A percentile compares a stretch with the other conserved stretches of the same genome.
Conservation (phyloP, 2,113 vertebrate species). For the Cyprinodon variegatus region DNA sequence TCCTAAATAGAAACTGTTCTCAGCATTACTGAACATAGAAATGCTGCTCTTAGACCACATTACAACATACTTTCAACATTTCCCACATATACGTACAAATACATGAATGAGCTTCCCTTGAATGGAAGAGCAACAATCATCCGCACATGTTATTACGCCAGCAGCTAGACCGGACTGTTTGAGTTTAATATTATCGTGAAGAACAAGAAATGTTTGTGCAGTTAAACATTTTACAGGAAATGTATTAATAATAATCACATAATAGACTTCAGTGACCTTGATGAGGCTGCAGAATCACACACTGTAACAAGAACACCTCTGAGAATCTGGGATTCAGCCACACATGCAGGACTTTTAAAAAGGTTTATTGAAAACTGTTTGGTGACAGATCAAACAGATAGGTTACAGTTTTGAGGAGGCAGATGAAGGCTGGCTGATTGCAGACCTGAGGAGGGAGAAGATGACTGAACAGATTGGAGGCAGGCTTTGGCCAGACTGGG, state of each 20-base stretch:
- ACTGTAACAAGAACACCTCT: neutral
- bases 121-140: neutral
- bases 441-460: too few relatives aligned
- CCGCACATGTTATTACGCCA: neutral
- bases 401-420: too few relatives aligned
- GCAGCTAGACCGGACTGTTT: neutral
- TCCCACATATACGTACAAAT: neutral
- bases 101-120: neutral
- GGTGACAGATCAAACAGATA: too few relatives aligned
- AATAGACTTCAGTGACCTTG: conserved; percentile 24
- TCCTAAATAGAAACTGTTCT: too few relatives aligned
- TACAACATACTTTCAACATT: neutral
- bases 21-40: too few relatives aligned
- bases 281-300: conserved; percentile 8
- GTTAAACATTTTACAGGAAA: neutral
- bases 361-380: too few relatives aligned
- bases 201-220: neutral
- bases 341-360: too few relatives aligned
- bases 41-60: neutral
- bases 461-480: too few relatives aligned
- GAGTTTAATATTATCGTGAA: neutral
- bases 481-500: too few relatives aligned
- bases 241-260: neutral
- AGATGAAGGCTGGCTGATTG: too few relatives aligned
- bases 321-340: too few relatives aligned